Evolutionary conservation across 2,113 vertebrate genomes (phyloP), one percentile per base, ranked within the genome.

Genomic region (Dendrocopos noguchii): DNA sequence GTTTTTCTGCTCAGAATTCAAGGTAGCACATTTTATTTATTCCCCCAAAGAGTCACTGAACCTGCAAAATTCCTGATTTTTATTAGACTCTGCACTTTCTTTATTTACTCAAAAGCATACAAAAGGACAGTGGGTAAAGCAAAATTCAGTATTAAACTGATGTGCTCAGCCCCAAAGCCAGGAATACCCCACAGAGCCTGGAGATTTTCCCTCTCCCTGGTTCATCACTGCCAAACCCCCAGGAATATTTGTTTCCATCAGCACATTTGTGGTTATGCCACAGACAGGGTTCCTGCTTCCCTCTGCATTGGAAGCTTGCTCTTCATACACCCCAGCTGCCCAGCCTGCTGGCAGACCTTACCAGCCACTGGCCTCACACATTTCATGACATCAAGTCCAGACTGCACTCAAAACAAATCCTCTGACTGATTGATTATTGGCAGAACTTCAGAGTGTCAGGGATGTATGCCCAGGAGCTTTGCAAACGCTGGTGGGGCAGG

Each of bases 361-460:
- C 24, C 64, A 85, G 60, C 0, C 0, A 28, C 22, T 92, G 47
- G 63, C 50, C 86, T 17, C 63, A 60, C 84, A 39, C 6, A 3
- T 56, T 84, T 68, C 56, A 13, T 0, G 42, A 80, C 68, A 95
- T 84, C 85, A 91, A 81, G 66, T 64, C 74, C 53, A 65, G 13
- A 39, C 15, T 42, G 55, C 73, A 68, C 72, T 88, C 53, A 52
- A 94, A 97, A 95, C 56, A 95, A 95, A 95, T 84, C 57, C 71
- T 93, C 79, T 14, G 31, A 95, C 94, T 91, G 84, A 95, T 94
- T 95, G 96, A 12, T 92, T 91, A 81, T 83, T 91, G 46, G 36
- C 77, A 94, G 91, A 95, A 82, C 64, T 64, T 87, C 92, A 74
- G 84, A 84, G 91, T 71, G 60, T 65, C 55, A 36, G 71, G 66